Evolutionary conservation across 1,140 invertebrate species (phyloP), one percentile per base, ranked within the genome.

Genomic region (Trachymyrmex cornetzi): DNA sequence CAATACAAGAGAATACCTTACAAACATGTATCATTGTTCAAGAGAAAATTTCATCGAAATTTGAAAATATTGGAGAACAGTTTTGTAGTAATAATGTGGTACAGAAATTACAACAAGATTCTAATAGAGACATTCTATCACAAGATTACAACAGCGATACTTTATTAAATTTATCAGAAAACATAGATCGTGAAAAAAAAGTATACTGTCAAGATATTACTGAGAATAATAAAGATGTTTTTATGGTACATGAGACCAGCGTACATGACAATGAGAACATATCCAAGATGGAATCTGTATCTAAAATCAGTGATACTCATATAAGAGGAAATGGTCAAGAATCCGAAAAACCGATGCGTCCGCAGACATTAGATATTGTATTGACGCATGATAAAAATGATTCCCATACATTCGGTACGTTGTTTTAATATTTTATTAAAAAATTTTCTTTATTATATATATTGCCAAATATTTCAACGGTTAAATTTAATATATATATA

Each of bases 341-440:
- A 66, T 92, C 55, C 4, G 92, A 93, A 24, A 90, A 93, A 86
- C 94, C 94, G 6, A 38, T 85, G 3, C 90, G 94, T 50, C 95
- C 94, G 3, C 94, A 94, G 87, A 95, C 94, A 30, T 90, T 95
- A 16, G 92, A 95, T 74, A 94, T 95, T 71, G 90, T 93, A 86
- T 91, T 92, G 5, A 77, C 93, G 16, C 90, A 94, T 74, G 92
- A 91, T 77, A 93, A 93, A 90, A 84, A 90, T 24, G 93, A 93
- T 30, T 88, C 88, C 34, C 88, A 91, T 67, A 82, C 79, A 85
- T 55, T 81, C 24, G 88, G 84, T 81, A 87, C 0, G 72, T 75
- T 48, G 24, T 55, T 66, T 74, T 66, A 55, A 57, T 16, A 19
- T 38, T 90, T 77, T 64, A 77, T 75, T 30, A 74, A 53, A 53